Conservation (phyloP, 2,797 vertebrate genomes). For the Luscinia megarhynchos region DNA sequence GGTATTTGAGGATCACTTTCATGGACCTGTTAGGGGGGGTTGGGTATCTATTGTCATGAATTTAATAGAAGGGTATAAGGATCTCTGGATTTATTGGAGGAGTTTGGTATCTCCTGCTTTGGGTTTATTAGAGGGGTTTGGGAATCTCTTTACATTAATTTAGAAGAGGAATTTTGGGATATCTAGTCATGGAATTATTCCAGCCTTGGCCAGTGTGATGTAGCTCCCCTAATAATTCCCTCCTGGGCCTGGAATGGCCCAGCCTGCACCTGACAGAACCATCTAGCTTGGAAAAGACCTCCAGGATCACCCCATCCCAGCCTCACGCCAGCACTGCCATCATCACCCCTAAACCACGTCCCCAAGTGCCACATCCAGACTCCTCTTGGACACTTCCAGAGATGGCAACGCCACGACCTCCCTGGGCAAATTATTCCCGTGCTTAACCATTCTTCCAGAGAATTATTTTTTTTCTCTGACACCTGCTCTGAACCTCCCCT, state of each 20-base stretch:
- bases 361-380: neutral
- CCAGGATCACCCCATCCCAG: neutral
- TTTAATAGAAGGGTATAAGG: neutral
- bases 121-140: neutral
- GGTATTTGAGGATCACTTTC: accelerated
- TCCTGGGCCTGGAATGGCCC: neutral
- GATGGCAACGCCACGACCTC: accelerated
- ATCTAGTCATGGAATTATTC: neutral
- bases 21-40: too few species aligned
- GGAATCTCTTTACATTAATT: too few species aligned
- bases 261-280: neutral
- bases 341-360: neutral
- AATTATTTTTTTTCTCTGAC: too few species aligned
- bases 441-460: too few species aligned
- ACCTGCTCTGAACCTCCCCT: neutral
- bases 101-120: accelerated
- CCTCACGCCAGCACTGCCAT: neutral
- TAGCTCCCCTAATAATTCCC: neutral
- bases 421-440: neutral
- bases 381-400: neutral
- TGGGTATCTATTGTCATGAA: too few species aligned
- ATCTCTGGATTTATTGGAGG: neutral
- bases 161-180: too few species aligned
- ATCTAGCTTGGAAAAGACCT: neutral
- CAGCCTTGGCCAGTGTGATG: accelerated